Percentiles rank a stretch among this genome's conserved stretches.
These are phyloP conservation scores for Vanessa cardui DNA, from an alignment of 2,888 invertebrate genomes.

Conservation along the genomic window DNA sequence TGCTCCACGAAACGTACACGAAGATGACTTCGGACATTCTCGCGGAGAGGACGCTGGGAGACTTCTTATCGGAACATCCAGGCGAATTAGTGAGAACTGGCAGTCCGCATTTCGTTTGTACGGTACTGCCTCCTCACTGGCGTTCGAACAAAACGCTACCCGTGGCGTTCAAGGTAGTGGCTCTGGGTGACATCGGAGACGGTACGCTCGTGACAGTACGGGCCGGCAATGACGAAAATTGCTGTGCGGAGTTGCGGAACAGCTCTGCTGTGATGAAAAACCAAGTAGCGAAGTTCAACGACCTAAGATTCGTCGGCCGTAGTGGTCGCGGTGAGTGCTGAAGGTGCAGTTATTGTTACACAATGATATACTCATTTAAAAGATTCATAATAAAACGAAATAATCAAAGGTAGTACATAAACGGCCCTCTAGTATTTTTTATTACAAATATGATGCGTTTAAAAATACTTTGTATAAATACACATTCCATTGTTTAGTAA, in stretches of 20 bases:
- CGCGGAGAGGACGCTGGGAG: conserved; percentile 93
- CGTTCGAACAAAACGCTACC: conserved; percentile 99
- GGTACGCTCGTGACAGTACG: conserved; percentile 97
- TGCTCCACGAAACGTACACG: conserved; percentile 91
- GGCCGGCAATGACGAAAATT: conserved; percentile 99
- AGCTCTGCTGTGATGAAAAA: conserved; percentile 98
- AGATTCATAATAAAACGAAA: neutral
- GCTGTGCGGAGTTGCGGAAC: conserved; percentile 97
- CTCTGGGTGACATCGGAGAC: conserved; percentile 96
- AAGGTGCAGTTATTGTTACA: conserved; percentile 77
- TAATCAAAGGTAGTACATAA: too few species aligned
- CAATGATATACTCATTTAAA: conserved; percentile 39
- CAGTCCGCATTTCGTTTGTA: conserved; percentile 97
- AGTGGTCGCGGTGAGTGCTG: conserved; percentile 97
- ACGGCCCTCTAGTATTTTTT: too few species aligned
- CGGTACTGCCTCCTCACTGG: conserved; percentile 97
- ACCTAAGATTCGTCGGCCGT: conserved; percentile 98
- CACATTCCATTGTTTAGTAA: neutral
- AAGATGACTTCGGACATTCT: conserved; percentile 96
- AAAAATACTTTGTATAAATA: neutral
- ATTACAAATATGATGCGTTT: neutral
- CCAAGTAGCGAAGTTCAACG: conserved; percentile 99
- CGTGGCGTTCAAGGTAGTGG: conserved; percentile 97
- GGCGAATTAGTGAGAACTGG: conserved; percentile 96
- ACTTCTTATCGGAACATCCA: conserved; percentile 94